Conservation (phyloP, 2,888 invertebrate species). For the Eudemis profundana region DNA sequence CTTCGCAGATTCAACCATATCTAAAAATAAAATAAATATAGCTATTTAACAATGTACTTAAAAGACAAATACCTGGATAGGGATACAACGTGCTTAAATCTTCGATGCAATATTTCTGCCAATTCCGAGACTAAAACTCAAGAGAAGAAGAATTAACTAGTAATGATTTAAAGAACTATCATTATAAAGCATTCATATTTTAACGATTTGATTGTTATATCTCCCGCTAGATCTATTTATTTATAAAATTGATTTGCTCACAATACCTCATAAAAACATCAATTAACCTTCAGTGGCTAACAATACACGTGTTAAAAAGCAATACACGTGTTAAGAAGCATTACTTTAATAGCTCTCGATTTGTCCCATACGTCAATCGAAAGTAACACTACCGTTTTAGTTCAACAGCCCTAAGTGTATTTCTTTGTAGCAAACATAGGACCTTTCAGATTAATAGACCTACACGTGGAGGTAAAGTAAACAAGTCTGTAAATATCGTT, state of each 20-base stretch:
- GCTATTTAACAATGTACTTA: too few relatives aligned
- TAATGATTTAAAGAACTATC: too few relatives aligned
- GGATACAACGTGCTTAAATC: too few relatives aligned
- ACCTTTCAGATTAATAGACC: background rate
- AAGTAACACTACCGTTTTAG: slow-evolving; percentile 5
- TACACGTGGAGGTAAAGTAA: slow-evolving; percentile 21
- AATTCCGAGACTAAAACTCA: too few relatives aligned
- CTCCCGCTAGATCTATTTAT: background rate
- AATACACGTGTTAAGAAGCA: slow-evolving; percentile 4
- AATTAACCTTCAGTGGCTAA: background rate
- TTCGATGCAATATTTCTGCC: too few relatives aligned
- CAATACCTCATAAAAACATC: slow-evolving; percentile 12
- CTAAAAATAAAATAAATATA: too few relatives aligned
- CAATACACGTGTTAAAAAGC: slow-evolving; percentile 9
- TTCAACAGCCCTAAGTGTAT: background rate
- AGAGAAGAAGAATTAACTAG: too few relatives aligned
- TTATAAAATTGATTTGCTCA: background rate
- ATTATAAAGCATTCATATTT: background rate
- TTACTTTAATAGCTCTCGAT: slow-evolving; percentile 3
- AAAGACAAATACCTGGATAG: too few relatives aligned
- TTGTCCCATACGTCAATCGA: background rate
- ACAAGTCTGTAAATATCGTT: slow-evolving; percentile 2
- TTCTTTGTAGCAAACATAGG: background rate
- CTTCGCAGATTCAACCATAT: too few relatives aligned
- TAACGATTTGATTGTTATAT: background rate